These are phyloP conservation scores for Clarias batrachus DNA, from an alignment of 2,113 vertebrate genomes.

Conservation along the genomic window DNA sequence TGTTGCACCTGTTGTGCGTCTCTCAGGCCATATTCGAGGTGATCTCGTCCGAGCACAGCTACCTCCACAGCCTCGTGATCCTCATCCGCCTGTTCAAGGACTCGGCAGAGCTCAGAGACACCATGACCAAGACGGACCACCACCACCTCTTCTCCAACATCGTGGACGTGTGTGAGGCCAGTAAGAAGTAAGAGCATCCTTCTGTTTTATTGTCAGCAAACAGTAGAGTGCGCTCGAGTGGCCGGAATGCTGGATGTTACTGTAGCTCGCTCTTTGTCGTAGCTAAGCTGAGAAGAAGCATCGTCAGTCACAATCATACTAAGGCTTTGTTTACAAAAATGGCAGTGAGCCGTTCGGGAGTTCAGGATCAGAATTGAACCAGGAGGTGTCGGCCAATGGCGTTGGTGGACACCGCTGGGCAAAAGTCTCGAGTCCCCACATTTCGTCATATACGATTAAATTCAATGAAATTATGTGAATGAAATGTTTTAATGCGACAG, in stretches of 20 bases:
- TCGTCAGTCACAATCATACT: not conserved
- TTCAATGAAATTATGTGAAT: no score
- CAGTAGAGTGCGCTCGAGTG: no score
- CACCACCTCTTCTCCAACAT: conserved; percentile 99
- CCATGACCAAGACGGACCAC: conserved; percentile 93
- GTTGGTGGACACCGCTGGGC: not conserved
- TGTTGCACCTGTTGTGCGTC: not conserved
- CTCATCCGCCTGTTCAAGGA: conserved; percentile 94
- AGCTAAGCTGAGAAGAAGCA: not conserved
- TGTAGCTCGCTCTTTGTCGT: not conserved
- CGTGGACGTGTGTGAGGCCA: conserved; percentile 86
- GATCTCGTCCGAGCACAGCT: conserved; percentile 96
- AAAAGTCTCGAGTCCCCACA: no score
- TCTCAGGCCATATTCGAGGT: conserved; percentile 93
- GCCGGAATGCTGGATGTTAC: not conserved
- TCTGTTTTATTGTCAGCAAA: not conserved
- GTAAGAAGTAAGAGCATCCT: conserved; percentile 83
- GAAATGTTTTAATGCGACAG: no score
- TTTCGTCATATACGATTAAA: no score
- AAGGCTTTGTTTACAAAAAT: not conserved
- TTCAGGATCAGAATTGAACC: not conserved
- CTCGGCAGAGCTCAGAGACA: conserved; percentile 83
- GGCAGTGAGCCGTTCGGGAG: not conserved
- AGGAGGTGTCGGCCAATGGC: not conserved
- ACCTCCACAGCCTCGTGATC: conserved; percentile 93